A percentile compares a stretch with the other conserved stretches of the same genome.
phyloP scores from a whole-genome alignment of 2,888 invertebrate genomes.

The Sabatieria punctata region DNA sequence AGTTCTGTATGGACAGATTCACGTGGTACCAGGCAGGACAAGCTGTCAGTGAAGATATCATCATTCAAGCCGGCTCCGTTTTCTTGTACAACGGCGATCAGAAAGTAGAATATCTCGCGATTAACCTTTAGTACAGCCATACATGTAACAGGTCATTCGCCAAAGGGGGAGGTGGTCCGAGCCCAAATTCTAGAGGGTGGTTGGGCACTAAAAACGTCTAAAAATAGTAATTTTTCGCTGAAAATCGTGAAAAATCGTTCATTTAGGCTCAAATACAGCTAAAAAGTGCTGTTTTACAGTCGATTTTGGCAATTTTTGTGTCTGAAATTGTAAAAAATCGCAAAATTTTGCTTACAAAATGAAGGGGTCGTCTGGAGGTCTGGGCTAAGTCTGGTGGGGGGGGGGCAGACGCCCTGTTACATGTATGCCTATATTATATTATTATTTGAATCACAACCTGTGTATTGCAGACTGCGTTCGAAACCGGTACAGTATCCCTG shows the following conservation, averaged over 20 bases:
- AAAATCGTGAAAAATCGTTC: neutral
- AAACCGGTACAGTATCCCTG: conserved; percentile 26
- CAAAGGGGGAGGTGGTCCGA: no score
- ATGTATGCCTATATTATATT: no score
- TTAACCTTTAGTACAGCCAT: neutral
- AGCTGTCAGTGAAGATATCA: conserved; percentile 24
- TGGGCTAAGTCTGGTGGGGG: no score
- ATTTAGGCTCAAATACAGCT: neutral
- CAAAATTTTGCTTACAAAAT: no score
- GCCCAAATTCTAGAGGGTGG: no score
- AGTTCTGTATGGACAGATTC: conserved; percentile 19
- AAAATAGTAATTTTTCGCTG: no score
- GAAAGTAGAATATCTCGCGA: conserved; percentile 15
- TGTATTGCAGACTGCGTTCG: conserved; percentile 22
- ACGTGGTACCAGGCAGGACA: conserved; percentile 27
- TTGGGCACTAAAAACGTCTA: no score
- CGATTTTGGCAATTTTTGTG: neutral
- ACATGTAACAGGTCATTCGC: no score
- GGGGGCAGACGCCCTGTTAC: no score
- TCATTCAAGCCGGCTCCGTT: conserved; percentile 26
- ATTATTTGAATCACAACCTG: neutral
- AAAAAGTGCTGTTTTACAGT: neutral
- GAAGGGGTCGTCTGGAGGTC: no score
- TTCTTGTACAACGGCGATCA: conserved; percentile 28
- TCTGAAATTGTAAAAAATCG: no score